A percentile compares a stretch with the other conserved stretches of the same genome.
Conservation (phyloP, 2,888 invertebrate species). For the Drosophila pseudotalamancana region DNA sequence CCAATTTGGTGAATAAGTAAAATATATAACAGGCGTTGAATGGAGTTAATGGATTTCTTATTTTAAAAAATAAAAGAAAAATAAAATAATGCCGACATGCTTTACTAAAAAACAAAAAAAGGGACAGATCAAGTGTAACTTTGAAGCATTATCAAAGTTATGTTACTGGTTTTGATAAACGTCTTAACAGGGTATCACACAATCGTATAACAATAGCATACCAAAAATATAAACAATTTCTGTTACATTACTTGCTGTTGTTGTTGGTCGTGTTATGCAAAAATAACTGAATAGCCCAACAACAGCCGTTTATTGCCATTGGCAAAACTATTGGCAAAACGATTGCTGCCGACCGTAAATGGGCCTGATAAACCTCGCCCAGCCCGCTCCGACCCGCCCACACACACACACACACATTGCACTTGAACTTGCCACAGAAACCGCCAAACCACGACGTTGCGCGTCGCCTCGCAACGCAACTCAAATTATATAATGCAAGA, state of each 20-base stretch:
- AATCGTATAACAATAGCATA: not conserved
- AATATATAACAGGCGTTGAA: too few relatives aligned
- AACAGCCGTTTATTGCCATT: constrained; percentile 59
- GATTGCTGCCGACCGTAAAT: constrained; percentile 55
- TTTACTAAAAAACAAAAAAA: too few relatives aligned
- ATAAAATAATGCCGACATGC: too few relatives aligned
- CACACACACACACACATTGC: constrained; percentile 51
- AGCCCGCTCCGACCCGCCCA: too few relatives aligned
- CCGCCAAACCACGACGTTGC: constrained; percentile 47
- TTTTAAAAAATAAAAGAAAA: too few relatives aligned
- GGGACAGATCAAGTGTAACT: too few relatives aligned
- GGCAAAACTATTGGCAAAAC: constrained; percentile 77
- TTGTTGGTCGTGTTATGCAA: constrained; percentile 46
- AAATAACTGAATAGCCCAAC: constrained; percentile 39
- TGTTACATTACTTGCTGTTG: constrained; percentile 36
- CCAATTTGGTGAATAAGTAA: too few relatives aligned
- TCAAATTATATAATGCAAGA: constrained; percentile 68
- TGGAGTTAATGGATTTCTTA: too few relatives aligned
- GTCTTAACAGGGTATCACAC: constrained; percentile 5
- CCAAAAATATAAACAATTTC: constrained; percentile 4
- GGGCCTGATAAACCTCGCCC: not conserved
- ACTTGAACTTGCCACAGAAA: constrained; percentile 74
- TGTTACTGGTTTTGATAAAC: too few relatives aligned
- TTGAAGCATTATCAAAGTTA: too few relatives aligned
- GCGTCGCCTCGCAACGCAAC: constrained; percentile 51